Evolutionary conservation across 2,113 vertebrate genomes (phyloP).

Genomic region (Notiomystis cincta): DNA sequence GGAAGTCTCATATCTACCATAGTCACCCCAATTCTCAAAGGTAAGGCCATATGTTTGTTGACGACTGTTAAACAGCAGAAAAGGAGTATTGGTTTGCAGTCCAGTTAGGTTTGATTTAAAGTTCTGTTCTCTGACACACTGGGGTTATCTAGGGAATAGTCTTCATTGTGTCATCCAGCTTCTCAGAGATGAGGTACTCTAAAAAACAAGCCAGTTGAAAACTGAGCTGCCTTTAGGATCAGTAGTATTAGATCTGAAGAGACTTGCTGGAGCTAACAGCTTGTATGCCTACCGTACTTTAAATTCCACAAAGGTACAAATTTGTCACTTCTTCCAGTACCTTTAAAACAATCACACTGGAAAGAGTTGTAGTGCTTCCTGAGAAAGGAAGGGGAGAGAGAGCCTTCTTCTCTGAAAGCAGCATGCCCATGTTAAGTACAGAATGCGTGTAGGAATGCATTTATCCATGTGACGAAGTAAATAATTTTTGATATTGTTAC

Average conservation of each 20-base stretch:
- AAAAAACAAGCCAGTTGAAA: background rate
- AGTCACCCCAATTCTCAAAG: constrained; percentile 88
- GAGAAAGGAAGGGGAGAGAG: background rate
- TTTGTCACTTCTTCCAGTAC: background rate
- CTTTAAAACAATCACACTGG: background rate
- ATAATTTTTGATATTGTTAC: background rate
- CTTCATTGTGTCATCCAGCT: background rate
- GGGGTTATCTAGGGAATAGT: background rate
- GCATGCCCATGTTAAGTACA: background rate
- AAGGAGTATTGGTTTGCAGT: background rate
- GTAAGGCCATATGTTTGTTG: constrained; percentile 57
- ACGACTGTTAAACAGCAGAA: background rate
- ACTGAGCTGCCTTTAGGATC: background rate
- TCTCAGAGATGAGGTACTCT: background rate
- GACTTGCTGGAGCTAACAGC: background rate
- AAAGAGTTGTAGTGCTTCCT: background rate
- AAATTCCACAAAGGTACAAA: background rate
- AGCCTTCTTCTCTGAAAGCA: background rate
- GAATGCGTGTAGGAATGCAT: background rate
- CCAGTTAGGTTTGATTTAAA: background rate
- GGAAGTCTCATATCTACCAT: constrained; percentile 93
- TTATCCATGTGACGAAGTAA: background rate
- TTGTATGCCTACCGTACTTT: background rate
- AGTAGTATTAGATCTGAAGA: background rate
- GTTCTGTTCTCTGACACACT: background rate